Evolutionary conservation across 1,140 invertebrate species (phyloP).

Genomic region (Brachionus calyciflorus): DNA sequence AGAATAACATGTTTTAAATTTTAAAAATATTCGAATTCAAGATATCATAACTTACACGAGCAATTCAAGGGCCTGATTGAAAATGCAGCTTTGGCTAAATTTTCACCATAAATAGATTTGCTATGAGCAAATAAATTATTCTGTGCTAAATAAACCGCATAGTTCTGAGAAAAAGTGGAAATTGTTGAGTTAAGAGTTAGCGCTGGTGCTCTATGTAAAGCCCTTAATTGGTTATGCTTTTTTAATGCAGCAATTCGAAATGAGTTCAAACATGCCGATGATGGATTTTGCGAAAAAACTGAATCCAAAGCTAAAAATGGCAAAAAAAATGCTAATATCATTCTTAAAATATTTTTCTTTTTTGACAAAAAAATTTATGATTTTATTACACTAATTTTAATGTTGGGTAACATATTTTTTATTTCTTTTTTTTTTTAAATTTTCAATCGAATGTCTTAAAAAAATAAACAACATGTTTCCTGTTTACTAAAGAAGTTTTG

Average conservation of each 20-base stretch:
- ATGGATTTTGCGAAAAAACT: background rate
- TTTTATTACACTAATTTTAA: too few relatives aligned
- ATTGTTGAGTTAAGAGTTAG: background rate
- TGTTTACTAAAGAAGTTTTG: too few relatives aligned
- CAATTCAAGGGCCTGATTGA: background rate
- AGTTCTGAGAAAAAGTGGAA: background rate
- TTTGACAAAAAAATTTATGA: too few relatives aligned
- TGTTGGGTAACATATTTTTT: too few relatives aligned
- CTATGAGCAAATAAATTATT: background rate
- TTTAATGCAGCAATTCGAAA: background rate
- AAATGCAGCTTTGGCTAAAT: background rate
- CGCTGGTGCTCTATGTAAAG: background rate
- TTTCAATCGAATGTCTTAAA: too few relatives aligned
- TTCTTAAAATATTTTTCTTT: too few relatives aligned
- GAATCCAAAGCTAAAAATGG: too few relatives aligned
- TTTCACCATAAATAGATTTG: conserved; percentile 7
- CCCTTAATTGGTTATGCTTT: background rate
- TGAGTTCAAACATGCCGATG: background rate
- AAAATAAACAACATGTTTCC: too few relatives aligned
- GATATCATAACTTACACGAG: background rate
- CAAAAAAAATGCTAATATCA: too few relatives aligned
- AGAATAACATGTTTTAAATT: background rate
- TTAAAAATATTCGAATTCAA: background rate
- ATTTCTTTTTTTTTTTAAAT: too few relatives aligned
- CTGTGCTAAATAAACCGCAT: background rate